Conservation (phyloP, 2,113 vertebrate species). For the Sarotherodon lohbergeri region DNA sequence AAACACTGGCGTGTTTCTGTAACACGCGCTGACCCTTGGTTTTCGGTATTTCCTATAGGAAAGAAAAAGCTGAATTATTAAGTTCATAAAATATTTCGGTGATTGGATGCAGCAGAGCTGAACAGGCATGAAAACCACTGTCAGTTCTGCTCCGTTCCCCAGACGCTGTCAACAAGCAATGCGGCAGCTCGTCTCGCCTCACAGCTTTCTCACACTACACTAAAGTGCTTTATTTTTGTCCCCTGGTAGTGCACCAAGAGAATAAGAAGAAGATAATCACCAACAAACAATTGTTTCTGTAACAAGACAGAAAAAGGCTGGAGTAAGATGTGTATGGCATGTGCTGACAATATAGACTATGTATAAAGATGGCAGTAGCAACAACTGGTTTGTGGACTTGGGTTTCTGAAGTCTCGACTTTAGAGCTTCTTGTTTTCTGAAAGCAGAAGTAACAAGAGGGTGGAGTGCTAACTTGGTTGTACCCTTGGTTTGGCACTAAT, state of each 20-base stretch:
- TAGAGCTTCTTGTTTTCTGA: neutral
- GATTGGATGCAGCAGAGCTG: neutral
- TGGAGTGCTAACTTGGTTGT: neutral
- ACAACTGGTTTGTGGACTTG: neutral
- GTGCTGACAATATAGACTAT: neutral
- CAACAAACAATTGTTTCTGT: neutral
- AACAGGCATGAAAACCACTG: neutral
- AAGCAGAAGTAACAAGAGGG: neutral
- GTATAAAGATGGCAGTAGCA: neutral
- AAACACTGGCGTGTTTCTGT: neutral
- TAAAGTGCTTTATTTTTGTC: neutral
- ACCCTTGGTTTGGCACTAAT: neutral
- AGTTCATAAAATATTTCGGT: neutral
- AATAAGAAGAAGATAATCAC: neutral
- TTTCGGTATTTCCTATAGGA: neutral
- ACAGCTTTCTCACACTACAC: neutral
- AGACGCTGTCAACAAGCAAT: slow-evolving; percentile 11
- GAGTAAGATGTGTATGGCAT: neutral
- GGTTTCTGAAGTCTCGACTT: neutral
- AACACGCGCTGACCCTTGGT: neutral
- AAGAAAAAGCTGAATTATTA: neutral
- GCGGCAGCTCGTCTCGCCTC: neutral
- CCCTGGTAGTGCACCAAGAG: neutral
- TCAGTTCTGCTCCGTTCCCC: neutral
- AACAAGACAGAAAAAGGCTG: neutral